A percentile compares a stretch with the other conserved stretches of the same genome.
phyloP scores from a whole-genome alignment of 2,113 vertebrate genomes.

The Solea senegalensis region DNA sequence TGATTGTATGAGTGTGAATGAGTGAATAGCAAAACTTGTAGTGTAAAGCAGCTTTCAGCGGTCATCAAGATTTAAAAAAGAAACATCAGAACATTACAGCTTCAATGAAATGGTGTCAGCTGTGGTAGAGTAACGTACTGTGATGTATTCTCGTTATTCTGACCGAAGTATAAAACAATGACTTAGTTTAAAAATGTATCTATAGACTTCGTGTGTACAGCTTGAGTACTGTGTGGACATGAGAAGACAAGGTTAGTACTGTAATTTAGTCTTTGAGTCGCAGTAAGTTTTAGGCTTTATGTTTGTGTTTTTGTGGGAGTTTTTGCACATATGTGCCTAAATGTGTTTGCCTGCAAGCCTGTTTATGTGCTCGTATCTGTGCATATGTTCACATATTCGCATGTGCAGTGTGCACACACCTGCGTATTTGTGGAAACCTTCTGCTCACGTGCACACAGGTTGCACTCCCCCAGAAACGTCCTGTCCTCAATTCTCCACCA shows the following conservation, averaged over 20 bases:
- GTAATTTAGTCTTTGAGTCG: neutral
- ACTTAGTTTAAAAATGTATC: constrained; percentile 1
- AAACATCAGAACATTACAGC: too few species aligned
- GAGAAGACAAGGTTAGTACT: neutral
- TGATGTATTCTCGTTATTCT: constrained; percentile 9
- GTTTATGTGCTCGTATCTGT: constrained; percentile 26
- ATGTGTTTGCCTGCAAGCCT: constrained; percentile 11
- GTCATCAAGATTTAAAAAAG: too few species aligned
- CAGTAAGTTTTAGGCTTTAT: neutral
- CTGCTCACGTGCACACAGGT: constrained; percentile 53
- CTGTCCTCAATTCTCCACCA: neutral
- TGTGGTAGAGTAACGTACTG: neutral
- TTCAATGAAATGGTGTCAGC: too few species aligned
- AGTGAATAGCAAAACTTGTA: too few species aligned
- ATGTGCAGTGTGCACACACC: constrained; percentile 13
- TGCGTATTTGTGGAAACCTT: constrained; percentile 42
- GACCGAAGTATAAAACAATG: neutral
- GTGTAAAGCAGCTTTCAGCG: too few species aligned
- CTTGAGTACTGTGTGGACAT: too few species aligned
- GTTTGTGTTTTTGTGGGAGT: neutral
- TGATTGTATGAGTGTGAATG: too few species aligned
- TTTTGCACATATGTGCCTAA: neutral
- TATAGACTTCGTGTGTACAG: too few species aligned
- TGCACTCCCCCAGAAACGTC: constrained; percentile 13
- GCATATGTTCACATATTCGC: constrained; percentile 35